Percentiles rank a stretch among this genome's conserved stretches.
These are phyloP conservation scores for Pollenia amentaria DNA, from an alignment of 2,888 invertebrate genomes.

Conservation along the genomic window DNA sequence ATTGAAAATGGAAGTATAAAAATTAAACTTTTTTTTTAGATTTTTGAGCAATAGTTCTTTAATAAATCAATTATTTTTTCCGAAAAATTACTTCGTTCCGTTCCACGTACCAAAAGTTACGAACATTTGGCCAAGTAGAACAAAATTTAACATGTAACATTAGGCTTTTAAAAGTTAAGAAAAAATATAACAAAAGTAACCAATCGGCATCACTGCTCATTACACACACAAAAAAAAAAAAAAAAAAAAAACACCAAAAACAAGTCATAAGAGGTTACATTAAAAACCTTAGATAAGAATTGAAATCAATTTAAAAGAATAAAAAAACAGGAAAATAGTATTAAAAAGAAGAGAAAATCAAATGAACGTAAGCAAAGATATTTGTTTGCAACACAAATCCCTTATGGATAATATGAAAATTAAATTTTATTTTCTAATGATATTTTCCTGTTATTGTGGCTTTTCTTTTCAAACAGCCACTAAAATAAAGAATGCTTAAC, in stretches of 20 bases:
- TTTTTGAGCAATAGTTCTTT: no score
- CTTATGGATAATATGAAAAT: slow-evolving; percentile 62
- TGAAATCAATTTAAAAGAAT: slow-evolving; percentile 47
- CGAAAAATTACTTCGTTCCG: no score
- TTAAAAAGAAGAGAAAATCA: not conserved
- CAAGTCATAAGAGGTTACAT: slow-evolving; percentile 37
- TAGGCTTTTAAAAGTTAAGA: no score
- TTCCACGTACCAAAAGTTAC: no score
- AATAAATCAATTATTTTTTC: no score
- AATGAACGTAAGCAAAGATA: slow-evolving; percentile 32
- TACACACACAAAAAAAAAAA: slow-evolving; percentile 9
- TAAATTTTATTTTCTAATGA: slow-evolving; percentile 54
- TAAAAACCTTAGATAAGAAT: slow-evolving; percentile 16
- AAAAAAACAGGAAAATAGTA: not conserved
- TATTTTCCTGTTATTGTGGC: slow-evolving; percentile 45
- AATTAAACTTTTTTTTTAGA: no score
- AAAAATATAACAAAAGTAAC: no score
- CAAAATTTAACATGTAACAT: no score
- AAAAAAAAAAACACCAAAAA: not conserved
- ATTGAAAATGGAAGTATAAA: no score
- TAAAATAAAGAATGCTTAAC: slow-evolving; percentile 42
- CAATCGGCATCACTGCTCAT: not conserved
- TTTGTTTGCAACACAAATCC: slow-evolving; percentile 33
- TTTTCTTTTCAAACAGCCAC: slow-evolving; percentile 31
- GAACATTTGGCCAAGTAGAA: no score